Evolutionary conservation across 2,797 vertebrate genomes (phyloP), one percentile per base, ranked within the genome.

Genomic region (Sarcoramphus papa): DNA sequence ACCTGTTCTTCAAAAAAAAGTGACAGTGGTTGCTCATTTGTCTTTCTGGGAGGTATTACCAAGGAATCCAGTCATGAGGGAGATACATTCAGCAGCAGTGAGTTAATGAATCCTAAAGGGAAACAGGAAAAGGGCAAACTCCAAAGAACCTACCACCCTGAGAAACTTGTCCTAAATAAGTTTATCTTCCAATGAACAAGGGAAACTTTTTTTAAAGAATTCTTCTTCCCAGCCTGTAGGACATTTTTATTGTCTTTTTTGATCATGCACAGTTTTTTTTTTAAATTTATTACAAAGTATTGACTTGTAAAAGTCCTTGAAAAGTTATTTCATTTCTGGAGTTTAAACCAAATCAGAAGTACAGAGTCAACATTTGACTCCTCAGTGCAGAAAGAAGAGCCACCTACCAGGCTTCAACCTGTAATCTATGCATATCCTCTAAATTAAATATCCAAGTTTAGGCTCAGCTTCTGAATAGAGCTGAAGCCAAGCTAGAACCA

Each of bases 51-150:
- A 75, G 33, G 20, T 79, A 72, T 28, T 86, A 51, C 21, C 56
- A 50, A 37, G 35, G 31, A 95, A 79, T 50, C 24, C 51, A 84
- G 47, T 69, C 19, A 77, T 59, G 24, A 74, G 40, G 16, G 60
- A 76, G 33, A 76, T 41, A 89, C 0, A 2, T 10, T 28, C n/a
- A 83, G 41, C 37, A 92, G 54, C 24, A 77, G 33, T 56, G 59
- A 92, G 64, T 72, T 94, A 88, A 95, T 74, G 54, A 92, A 95
- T 82, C 78, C 68, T 70, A 76, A 83, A 93, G 40, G 43, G 54
- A 93, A 94, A 67, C 35, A 67, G 28, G 28, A 90, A 85, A 89
- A 35, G 24, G 18, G 37, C 24, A 37, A 79, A 80, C 31, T 77
- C 56, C 24, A 50, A 68, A 82, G 40, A 93, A 87, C 19, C 5